Conservation (phyloP, 2,113 vertebrate genomes). For the Crotalus helleri region DNA sequence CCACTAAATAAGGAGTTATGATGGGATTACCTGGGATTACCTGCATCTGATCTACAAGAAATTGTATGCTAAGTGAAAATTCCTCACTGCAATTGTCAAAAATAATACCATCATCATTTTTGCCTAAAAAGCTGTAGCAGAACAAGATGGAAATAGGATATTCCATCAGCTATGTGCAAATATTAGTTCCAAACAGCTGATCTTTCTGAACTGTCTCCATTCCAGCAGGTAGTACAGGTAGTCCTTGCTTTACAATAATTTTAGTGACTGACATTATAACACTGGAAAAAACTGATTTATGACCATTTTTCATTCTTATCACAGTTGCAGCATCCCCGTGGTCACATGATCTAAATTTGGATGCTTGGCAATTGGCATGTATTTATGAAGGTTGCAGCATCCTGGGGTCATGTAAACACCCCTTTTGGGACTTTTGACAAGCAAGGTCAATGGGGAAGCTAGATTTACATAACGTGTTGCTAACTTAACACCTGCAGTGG, state of each 20-base stretch:
- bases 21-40: neutral
- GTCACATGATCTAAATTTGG: neutral
- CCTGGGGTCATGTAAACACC: neutral
- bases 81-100: neutral
- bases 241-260: neutral
- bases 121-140: neutral
- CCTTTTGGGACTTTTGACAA: neutral
- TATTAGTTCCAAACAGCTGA: neutral
- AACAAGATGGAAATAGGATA: neutral
- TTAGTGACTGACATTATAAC: neutral
- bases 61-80: neutral
- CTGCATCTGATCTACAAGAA: neutral
- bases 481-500: neutral
- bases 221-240: neutral
- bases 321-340: neutral
- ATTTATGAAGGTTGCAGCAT: neutral
- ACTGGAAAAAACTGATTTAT: neutral
- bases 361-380: neutral
- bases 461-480: neutral
- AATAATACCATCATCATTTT: neutral
- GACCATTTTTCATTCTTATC: neutral
- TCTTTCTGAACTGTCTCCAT: neutral
- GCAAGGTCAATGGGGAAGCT: neutral
- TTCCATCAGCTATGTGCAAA: neutral
- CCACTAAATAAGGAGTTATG: constrained; percentile 4